Evolutionary conservation across 2,797 vertebrate species (phyloP), one percentile per base, ranked within the genome.

Genomic region (Sternarchorhynchus goeldii): DNA sequence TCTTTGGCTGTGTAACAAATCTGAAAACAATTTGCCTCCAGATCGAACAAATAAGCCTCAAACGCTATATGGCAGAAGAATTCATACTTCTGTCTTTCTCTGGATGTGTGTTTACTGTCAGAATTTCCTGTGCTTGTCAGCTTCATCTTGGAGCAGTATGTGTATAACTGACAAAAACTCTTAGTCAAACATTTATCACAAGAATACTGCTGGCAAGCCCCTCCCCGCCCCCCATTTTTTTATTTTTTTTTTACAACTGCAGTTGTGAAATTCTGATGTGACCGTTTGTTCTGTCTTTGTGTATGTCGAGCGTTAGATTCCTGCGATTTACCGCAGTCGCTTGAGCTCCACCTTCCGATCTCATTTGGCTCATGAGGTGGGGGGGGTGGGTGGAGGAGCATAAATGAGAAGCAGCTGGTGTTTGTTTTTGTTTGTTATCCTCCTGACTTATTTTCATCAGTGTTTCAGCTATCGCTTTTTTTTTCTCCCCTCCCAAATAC

Each of bases 41-140:
- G 84, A 90, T 91, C 89, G 90, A 90, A 88, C 76, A 70, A 72
- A 91, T 85, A 65, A 88, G 82, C 85, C 87, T 77, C 81, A 72
- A 87, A 86, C 76, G 85, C 78, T 86, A 71, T 57, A 82, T 77
- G 82, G 86, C 80, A 87, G 88, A 88, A 88, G 88, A 84, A 75
- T 83, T 84, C 71, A 34, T 79, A 75, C 81, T 82, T 80, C 75
- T 74, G 63, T 73, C 34, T 58, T 21, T 70, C 73, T 64, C 73
- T 63, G 65, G 78, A 66, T 75, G 78, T 75, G 73, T 80, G 78
- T 67, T 80, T 64, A 75, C 73, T 80, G 73, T 80, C 73, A 70
- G 73, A 64, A 58, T 75, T 80, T 75, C 73, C 73, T 36, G 66
- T 64, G 34, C 78, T 80, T 80, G 78, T 80, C 78, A 69, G 78